Evolutionary conservation across 2,113 vertebrate genomes (phyloP).

Genomic region (Solenodon paradoxus): DNA sequence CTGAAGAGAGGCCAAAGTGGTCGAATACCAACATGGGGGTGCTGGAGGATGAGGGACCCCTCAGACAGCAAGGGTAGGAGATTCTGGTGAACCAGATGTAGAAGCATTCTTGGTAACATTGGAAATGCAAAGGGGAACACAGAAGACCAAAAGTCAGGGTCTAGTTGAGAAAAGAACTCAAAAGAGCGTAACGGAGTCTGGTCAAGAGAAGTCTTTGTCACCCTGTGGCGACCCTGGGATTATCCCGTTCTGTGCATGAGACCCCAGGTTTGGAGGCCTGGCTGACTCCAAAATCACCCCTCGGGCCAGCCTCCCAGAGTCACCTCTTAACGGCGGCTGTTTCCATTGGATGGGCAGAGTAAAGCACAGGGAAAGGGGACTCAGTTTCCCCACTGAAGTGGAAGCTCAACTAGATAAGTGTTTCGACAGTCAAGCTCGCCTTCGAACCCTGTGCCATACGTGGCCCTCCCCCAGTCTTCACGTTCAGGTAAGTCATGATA

Average conservation of each 20-base stretch:
- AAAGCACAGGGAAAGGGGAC: neutral
- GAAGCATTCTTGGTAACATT: neutral
- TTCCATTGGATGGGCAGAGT: neutral
- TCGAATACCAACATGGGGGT: no score
- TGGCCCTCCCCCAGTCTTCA: fast-evolving
- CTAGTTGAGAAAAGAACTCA: neutral
- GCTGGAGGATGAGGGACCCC: no score
- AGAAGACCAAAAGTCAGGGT: no score
- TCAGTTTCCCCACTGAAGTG: neutral
- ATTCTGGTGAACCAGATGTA: neutral
- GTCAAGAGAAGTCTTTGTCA: neutral
- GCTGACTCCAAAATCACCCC: neutral
- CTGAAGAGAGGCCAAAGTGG: neutral
- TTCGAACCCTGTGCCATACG: neutral
- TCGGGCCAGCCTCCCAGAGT: no score
- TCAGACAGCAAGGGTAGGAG: neutral
- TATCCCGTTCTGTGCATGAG: neutral
- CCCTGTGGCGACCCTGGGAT: neutral
- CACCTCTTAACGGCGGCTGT: neutral
- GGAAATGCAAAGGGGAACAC: neutral
- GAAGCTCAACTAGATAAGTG: neutral
- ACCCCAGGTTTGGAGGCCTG: neutral
- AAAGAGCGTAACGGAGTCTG: neutral
- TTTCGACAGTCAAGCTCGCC: neutral
- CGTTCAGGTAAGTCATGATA: neutral